Conservation (phyloP, 2,797 vertebrate species). For the Crenichthys baileyi region DNA sequence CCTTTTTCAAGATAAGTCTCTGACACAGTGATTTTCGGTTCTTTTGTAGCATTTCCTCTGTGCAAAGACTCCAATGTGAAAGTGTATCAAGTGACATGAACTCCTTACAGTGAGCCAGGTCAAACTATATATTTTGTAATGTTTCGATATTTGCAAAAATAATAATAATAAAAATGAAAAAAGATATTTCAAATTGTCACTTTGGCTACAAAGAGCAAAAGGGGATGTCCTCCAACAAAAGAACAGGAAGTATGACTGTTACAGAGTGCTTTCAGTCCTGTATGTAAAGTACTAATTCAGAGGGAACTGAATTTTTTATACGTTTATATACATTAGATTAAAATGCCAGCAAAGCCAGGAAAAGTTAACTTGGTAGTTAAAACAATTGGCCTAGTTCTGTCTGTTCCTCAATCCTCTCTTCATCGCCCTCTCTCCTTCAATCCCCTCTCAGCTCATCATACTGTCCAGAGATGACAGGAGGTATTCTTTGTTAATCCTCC, state of each 20-base stretch:
- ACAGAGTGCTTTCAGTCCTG: background rate
- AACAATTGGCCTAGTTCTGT: slow-evolving; percentile 80
- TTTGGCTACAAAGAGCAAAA: background rate
- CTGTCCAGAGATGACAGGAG: slow-evolving; percentile 74
- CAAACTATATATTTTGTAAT: background rate
- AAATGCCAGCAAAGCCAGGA: slow-evolving; percentile 42
- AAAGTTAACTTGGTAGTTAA: slow-evolving; percentile 63
- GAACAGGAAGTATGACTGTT: too few relatives aligned
- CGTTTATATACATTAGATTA: slow-evolving; percentile 39
- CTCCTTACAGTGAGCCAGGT: too few relatives aligned
- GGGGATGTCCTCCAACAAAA: background rate
- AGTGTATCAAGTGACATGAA: too few relatives aligned
- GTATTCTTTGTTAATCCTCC: slow-evolving; percentile 76
- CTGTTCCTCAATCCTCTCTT: slow-evolving; percentile 60
- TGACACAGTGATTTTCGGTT: too few relatives aligned
- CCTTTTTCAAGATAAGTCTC: background rate
- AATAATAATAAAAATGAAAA: too few relatives aligned
- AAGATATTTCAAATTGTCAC: background rate
- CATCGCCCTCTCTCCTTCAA: slow-evolving; percentile 69
- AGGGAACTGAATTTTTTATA: background rate
- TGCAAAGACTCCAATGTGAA: too few relatives aligned
- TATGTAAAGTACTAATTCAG: background rate
- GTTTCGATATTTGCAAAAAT: background rate
- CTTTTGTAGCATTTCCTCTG: too few relatives aligned
- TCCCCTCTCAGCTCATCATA: slow-evolving; percentile 69